Evolutionary conservation across 2,113 vertebrate genomes (phyloP), one percentile per base, ranked within the genome.

Genomic region (Dissostichus mawsoni): DNA sequence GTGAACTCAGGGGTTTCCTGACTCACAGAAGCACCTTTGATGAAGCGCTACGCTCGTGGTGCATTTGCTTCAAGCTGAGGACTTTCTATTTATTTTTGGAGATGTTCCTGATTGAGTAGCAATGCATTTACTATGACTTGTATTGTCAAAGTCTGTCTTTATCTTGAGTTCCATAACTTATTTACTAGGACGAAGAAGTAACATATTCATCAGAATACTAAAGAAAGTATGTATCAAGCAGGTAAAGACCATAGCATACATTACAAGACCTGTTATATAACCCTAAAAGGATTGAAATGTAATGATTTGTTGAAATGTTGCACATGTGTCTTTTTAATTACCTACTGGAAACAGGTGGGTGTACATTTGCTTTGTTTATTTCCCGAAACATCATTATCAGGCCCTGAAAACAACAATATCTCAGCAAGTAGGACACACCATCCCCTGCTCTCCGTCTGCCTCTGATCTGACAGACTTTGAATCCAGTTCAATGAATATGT

Each of bases 381-480:
- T 78, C 52, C 20, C 1, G 1, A n/a, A 81, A 73, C 11, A 53
- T 52, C 69, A 57, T 69, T 72, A 58, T 75, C 72, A 58, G 50
- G n/a, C 16, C 51, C n/a, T 47, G 13, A n/a, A 69, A 77, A 74
- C 53, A 64, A 51, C 44, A 55, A 25, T 56, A 20, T 78, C 55
- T 11, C 36, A 74, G 68, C 64, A 86, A 82, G 47, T 82, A 82
- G 86, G 81, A 77, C 81, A 88, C 64, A 41, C 75, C 65, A 20
- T 58, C 67, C n/a, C 69, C 64, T 68, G 63, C 68, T 83, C 58
- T 78, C 17, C 51, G 47, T 50, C 63, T 64, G 64, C 67, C 69
- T 84, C 62, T 74, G 71, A 85, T 81, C 74, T 70, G 67, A 78
- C 61, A 81, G 73, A 69, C 65, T 80, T 71, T 65, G 75, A 72